These are phyloP conservation scores for Euproctis similis DNA, from an alignment of 2,888 invertebrate species.

Conservation along the genomic window DNA sequence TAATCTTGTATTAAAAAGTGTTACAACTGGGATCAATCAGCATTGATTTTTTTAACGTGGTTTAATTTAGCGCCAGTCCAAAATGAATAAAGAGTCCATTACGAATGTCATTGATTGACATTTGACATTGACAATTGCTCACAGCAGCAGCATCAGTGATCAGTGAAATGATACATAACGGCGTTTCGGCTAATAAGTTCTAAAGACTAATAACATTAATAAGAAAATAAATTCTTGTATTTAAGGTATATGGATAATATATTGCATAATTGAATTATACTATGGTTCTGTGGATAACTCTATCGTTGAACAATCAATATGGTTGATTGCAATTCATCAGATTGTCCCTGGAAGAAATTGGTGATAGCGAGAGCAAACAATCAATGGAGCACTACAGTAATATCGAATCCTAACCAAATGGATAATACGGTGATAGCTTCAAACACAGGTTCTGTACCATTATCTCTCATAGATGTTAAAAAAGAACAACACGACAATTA, in stretches of 20 bases:
- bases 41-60: no score
- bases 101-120: no score
- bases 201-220: constrained; percentile 4
- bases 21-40: no score
- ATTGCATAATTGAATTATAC: constrained; percentile 31
- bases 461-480: constrained; percentile 26
- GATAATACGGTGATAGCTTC: constrained; percentile 25
- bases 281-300: constrained; percentile 67
- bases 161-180: no score
- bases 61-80: no score
- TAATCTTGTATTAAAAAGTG: no score
- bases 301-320: constrained; percentile 69
- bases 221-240: constrained; percentile 5
- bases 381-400: constrained; percentile 53
- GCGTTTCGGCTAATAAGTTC: constrained; percentile 2
- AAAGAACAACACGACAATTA: constrained; percentile 24
- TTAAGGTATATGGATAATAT: no score
- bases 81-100: no score
- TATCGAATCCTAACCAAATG: constrained; percentile 31
- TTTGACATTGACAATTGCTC: no score
- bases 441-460: constrained; percentile 22
- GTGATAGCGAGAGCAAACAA: constrained; percentile 58
- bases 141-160: no score
- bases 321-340: constrained; percentile 55
- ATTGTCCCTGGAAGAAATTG: constrained; percentile 66